Base-by-base conservation (phyloP, 2,888 invertebrate genomes). In the Hetaerina titia region DNA sequence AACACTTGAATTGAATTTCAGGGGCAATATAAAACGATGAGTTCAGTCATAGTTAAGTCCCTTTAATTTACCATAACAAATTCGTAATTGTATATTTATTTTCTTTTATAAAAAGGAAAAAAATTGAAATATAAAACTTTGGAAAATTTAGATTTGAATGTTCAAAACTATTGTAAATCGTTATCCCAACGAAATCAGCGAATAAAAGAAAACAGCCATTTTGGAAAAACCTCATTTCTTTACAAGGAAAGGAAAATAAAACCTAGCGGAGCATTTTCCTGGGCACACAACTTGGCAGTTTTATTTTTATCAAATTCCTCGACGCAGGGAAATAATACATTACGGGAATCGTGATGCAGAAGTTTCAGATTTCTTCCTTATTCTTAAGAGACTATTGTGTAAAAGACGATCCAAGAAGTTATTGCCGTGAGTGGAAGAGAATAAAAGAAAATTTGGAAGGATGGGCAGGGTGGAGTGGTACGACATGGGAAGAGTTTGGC, bases 391-490 rank as follows among this genome's bases (percentile, higher is more conserved):
- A 81, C 81, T 81, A 31, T 31, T 81, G 81, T 81, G n/a, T 13
- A 81, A 81, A 81, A 81, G 31, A 81, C 81, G 81, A 81, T 81
- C 81, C 81, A 31, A 81, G 31, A 81, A 81, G 81, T 81, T 81
- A 81, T 81, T 81, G 81, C 81, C 13, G 31, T 15, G 81, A 81
- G 81, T 13, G 81, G 81, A 31, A 31, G 81, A 31, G 31, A 81
- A 31, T 31, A 25, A 31, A 13, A 31, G n/a, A 22, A 69, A 69
- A 69, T 45, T 9, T 19, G n/a, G 2, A 60, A 31, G 31, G 31
- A 31, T 22, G 13, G 31, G 13, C 81, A 13, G 81, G 15, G n/a
- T 60, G 81, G 81, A 15, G 25, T 31, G 81, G 81, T 22, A 45
- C 45, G 31, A 31, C 25, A 81, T 31, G 81, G 25, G 15, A 81